These are phyloP conservation scores for Entelurus aequoreus DNA, from an alignment of 2,113 vertebrate genomes.

Conservation along the genomic window DNA sequence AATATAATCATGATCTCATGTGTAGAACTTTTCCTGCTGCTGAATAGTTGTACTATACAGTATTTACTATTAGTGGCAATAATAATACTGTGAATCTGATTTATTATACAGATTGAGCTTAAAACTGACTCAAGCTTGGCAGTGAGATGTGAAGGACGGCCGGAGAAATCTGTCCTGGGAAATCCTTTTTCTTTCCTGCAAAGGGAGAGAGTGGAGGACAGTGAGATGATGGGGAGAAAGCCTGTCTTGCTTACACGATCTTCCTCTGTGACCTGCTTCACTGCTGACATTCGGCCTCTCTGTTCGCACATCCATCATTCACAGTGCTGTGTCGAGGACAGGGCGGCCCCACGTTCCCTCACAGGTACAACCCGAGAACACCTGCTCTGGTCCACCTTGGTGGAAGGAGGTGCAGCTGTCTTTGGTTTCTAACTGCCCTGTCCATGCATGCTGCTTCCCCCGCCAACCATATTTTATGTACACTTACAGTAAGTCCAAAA, in stretches of 20 bases:
- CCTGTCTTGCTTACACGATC: conserved; percentile 27
- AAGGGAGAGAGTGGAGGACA: conserved; percentile 4
- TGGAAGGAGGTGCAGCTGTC: conserved; percentile 5
- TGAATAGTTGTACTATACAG: too few relatives aligned
- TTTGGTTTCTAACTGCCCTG: conserved; percentile 1
- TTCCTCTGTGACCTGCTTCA: conserved; percentile 37
- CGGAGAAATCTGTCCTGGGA: neutral
- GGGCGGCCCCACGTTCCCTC: conserved; percentile 29
- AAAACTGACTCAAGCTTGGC: neutral
- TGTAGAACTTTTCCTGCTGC: too few relatives aligned
- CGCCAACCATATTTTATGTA: neutral
- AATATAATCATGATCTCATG: too few relatives aligned
- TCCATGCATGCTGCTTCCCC: neutral
- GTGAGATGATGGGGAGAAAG: conserved; percentile 25
- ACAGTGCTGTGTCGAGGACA: conserved; percentile 40
- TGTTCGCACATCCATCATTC: conserved; percentile 55
- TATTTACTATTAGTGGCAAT: neutral
- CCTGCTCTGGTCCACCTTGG: conserved; percentile 26
- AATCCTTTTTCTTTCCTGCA: conserved; percentile 10
- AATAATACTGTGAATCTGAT: neutral
- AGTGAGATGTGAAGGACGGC: neutral
- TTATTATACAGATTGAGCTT: neutral
- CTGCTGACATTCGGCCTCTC: conserved; percentile 32
- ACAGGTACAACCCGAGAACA: conserved; percentile 24
- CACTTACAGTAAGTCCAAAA: neutral